Base-by-base conservation (phyloP, 1,140 invertebrate species). In the Sinella curviseta region DNA sequence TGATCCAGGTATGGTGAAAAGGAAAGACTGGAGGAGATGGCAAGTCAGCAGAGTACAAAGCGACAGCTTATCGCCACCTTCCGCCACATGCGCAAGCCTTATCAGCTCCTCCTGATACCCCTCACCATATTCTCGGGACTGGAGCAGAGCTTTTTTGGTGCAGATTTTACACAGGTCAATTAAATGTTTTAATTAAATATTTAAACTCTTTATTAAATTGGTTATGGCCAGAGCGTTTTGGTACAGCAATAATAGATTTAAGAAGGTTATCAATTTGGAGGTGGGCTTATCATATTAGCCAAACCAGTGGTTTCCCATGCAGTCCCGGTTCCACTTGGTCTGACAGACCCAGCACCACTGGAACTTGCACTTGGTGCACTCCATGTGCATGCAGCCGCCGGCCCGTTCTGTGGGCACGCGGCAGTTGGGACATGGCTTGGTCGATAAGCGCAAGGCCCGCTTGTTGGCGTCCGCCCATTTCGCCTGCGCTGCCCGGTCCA, bases 121-220 rank as follows among this genome's bases (percentile, higher is more conserved):
- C 92, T 99, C 78, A 99, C 97, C 0, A 88, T 99, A 36, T 99
- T 95, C 92, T 98, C 97, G 84, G 97, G 97, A 67, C 93, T 99
- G 90, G 97, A 99, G 86, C 97, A 99, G 86, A 96, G 95, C 0
- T 98, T 98, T 88, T 94, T 98, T 78, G 93, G 94, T 17, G 95
- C 95, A 57, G 95, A 98, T 84, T 99, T 95, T 85, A 98, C 96
- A 4, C 94, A 94, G 89, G 94, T 95, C 90, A 89, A 77, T 74
- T n/a, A n/a, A n/a, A n/a, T n/a, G n/a, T n/a, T n/a, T n/a, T n/a
- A n/a, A n/a, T n/a, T n/a, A n/a, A n/a, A n/a, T n/a, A n/a, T n/a
- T n/a, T n/a, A n/a, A n/a, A n/a, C n/a, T n/a, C n/a, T n/a, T n/a
- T n/a, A n/a, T n/a, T n/a, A n/a, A n/a, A n/a, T n/a, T n/a, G n/a